Evolutionary conservation across 2,888 invertebrate species (phyloP).

Genomic region (Scaptodrosophila latifasciaeformis): DNA sequence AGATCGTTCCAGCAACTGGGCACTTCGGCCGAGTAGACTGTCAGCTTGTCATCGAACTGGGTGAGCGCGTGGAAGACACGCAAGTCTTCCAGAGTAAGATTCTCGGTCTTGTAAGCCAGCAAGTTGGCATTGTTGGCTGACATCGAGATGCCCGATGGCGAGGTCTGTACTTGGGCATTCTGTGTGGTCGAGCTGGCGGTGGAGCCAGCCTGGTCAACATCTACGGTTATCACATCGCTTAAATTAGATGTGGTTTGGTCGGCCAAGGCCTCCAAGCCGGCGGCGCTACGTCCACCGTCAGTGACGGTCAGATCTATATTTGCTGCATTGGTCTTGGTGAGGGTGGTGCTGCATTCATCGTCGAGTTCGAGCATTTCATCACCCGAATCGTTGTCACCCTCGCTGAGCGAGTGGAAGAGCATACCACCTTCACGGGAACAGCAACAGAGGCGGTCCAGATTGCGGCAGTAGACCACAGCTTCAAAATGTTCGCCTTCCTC

Average conservation of each 20-base stretch:
- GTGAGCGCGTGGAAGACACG: constrained; percentile 84
- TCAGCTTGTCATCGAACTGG: constrained; percentile 80
- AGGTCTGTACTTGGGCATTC: constrained; percentile 48
- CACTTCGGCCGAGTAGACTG: constrained; percentile 88
- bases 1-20: constrained; percentile 96
- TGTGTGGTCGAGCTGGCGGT: constrained; percentile 17
- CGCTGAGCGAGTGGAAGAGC: constrained; percentile 87
- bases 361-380: constrained; percentile 82
- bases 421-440: constrained; percentile 87
- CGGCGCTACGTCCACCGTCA: constrained; percentile 48
- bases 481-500: constrained; percentile 84
- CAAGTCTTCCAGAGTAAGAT: constrained; percentile 79
- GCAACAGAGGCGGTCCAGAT: constrained; percentile 90
- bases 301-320: constrained; percentile 58
- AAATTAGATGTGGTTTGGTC: neutral
- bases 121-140: constrained; percentile 63
- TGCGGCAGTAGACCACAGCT: constrained; percentile 90
- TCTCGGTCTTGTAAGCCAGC: constrained; percentile 78
- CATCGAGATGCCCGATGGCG: constrained; percentile 52
- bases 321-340: constrained; percentile 38
- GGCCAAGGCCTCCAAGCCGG: constrained; percentile 9
- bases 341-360: constrained; percentile 76
- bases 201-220: constrained; percentile 18
- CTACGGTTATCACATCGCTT: constrained; percentile 31
- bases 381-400: constrained; percentile 82